Evolutionary conservation across 2,797 vertebrate genomes (phyloP), one percentile per base, ranked within the genome.

Genomic region (Sebastes kiyomatsui): DNA sequence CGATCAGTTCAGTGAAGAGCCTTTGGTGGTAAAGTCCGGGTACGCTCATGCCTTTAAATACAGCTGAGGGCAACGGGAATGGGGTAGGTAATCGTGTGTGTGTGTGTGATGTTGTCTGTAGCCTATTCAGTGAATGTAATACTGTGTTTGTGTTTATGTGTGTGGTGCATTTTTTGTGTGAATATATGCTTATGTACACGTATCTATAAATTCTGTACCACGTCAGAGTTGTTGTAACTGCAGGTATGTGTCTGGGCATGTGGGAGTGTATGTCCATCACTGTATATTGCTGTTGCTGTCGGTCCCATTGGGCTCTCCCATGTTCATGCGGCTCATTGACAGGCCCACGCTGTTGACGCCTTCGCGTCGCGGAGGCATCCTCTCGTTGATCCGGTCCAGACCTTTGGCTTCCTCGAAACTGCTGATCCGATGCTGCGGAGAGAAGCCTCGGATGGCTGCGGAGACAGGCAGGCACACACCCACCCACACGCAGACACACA

Each of bases 261-360:
- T 76, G 88, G 54, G 58, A 38, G 65, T 59, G 65, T 10, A 5
- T 27, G 87, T 84, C 75, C 83, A 92, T 97, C 96, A 96, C 95
- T 96, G 95, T 87, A 96, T 96, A 94, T 97, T 97, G 95, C 96
- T 96, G 95, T 96, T 97, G 94, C 94, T 96, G 82, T 97, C 96
- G 30, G 96, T 96, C 77, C 96, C 96, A 13, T 97, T 97, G 90
- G 96, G 93, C 88, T 96, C 96, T 4, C 94, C 94, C 94, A 96
- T 94, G 93, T 96, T 96, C 95, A 96, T 96, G 86, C 95, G 95
- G 67, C 95, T 95, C 95, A 96, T 96, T 14, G 96, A 96, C 85
- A 96, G 88, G 30, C 96, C 96, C 90, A 96, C 94, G 9, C 95
- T 96, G 94, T 95, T 96, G 85, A 96, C 93, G 20, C 82, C 93